Base-by-base conservation (phyloP, 2,113 vertebrate species). In the Hippolais icterina region DNA sequence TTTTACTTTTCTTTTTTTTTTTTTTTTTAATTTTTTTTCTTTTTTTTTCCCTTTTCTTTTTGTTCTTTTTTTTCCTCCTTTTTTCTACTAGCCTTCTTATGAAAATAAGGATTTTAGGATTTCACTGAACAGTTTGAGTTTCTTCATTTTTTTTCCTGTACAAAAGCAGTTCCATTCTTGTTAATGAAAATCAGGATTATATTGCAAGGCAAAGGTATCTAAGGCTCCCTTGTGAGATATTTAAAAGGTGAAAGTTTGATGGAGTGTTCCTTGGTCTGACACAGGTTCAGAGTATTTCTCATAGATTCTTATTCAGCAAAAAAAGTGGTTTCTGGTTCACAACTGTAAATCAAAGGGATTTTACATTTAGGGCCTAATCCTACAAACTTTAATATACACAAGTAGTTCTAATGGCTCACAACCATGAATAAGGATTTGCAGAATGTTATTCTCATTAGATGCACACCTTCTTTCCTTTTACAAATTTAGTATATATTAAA, bases 201-300 rank as follows among this genome's bases (percentile, higher is more conserved):
- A 92, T 90, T 93, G 81, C 90, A 88, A 94, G 75, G 90, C 93
- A 80, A 96, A 88, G 63, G 82, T 94, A 97, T 92, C 94, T 90
- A 96, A 95, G 79, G 82, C 90, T 96, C 94, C 94, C 95, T 93
- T 94, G 93, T 96, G 94, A 94, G 91, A 90, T 94, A 85, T 95
- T 95, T 96, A 94, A 95, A 96, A 97, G 93, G 91, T 96, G 95
- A 97, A 96, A 96, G 95, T 91, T 96, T 97, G 95, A 95, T 95
- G 85, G 68, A 88, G 85, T 95, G 93, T 94, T 96, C 85, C 79
- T 96, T 87, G 78, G 63, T 94, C 92, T 96, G 94, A 94, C 79
- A 92, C 31, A 86, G 60, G 82, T 96, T 96, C 66, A 77, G 82
- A 70, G 63, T 66, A 81, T 96, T 96, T 96, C 85, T 96, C 31